A percentile compares a stretch with the other conserved stretches of the same genome.
phyloP scores from a whole-genome alignment of 2,888 invertebrate genomes.

The Aspidapion aeneum region DNA sequence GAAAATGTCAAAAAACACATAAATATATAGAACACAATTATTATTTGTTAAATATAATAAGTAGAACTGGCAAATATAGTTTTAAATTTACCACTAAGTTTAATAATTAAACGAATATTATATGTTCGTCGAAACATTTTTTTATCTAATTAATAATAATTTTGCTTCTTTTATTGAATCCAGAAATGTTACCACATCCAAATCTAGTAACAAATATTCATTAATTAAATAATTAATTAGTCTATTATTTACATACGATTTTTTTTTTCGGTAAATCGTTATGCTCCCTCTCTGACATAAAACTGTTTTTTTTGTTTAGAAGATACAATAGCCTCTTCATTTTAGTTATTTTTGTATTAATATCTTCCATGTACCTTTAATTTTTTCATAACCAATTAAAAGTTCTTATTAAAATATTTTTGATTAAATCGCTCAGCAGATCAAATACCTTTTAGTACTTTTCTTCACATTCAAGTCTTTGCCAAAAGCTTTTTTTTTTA shows the following conservation, averaged over 20 bases:
- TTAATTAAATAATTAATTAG: neutral
- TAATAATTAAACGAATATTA: neutral
- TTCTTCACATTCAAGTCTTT: no score
- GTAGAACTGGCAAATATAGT: neutral
- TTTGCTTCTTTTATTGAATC: neutral
- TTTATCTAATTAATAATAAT: neutral
- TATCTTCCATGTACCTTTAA: slow-evolving; percentile 1
- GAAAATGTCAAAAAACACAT: slow-evolving; percentile 19
- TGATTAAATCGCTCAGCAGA: neutral
- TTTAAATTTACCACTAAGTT: neutral
- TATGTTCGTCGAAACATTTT: no score
- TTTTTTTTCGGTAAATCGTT: neutral
- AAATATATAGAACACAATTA: neutral
- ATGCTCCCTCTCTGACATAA: neutral
- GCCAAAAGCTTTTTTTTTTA: no score
- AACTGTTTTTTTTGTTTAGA: neutral
- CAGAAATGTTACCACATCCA: slow-evolving; percentile 4
- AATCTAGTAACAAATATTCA: neutral
- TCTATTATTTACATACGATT: neutral
- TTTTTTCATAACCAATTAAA: neutral
- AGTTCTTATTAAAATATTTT: slow-evolving; percentile 5
- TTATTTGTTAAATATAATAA: neutral
- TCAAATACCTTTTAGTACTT: neutral
- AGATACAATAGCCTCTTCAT: neutral
- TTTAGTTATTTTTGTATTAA: neutral